Evolutionary conservation across 2,797 vertebrate species (phyloP), one percentile per base, ranked within the genome.

Genomic region (Gymnopithys bicolor): DNA sequence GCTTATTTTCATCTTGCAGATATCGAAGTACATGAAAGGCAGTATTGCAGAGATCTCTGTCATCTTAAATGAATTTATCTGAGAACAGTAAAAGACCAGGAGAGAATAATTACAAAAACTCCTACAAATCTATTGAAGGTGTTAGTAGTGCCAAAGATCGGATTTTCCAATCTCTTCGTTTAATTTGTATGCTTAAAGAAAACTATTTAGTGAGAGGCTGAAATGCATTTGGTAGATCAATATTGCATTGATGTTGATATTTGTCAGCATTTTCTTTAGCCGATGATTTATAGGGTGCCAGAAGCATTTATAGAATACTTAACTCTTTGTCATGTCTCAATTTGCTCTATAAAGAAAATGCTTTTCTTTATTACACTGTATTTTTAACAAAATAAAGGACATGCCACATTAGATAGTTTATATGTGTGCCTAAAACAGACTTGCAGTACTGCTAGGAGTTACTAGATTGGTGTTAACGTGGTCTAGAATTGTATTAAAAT

Each of bases 201-300:
- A 96, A 92, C 75, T 95, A 51, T 93, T 95, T 94, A 91, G 70
- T 91, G 70, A 95, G 66, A 96, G 63, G 30, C 85, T 92, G 79
- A 94, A 95, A 70, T 92, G 53, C 74, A 73, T 91, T 95, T 90
- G 55, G 68, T 90, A 95, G 91, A 98, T 98, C 96, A 95, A 97
- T 97, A 96, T 27, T 90, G 58, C 45, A 78, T 81, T 90, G 77
- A 95, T 76, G 91, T 51, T 96, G 87, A 95, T 94, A 94, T 97
- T 97, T 97, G 96, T 97, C 90, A 97, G 79, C 74, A 77, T 96
- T 97, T 97, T 96, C 93, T 92, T 93, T 88, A 87, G 48, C 8
- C 94, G 71, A 85, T 97, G 91, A 97, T 97, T 95, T 97, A 97
- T 97, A 93, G 73, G 48, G 43, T 95, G 94, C 55, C 95, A 96